Evolutionary conservation across 2,113 vertebrate species (phyloP), one percentile per base, ranked within the genome.

Genomic region (Callospermophilus lateralis): DNA sequence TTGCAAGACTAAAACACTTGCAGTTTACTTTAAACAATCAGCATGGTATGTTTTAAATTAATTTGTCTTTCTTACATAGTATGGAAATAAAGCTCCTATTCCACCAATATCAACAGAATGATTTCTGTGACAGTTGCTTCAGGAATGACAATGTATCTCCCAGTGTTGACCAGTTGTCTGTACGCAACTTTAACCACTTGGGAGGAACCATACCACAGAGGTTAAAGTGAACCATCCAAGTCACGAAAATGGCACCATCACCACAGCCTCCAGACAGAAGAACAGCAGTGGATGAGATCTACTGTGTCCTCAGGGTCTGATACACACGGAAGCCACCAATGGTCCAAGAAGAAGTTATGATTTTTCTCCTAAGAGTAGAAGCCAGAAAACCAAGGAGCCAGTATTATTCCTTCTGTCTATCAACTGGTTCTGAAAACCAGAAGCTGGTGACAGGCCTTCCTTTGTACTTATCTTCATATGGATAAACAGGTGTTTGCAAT

Each of bases 291-390:
- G 78, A 65, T 13, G 20, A 84, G 4, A 6, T 26, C 24, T n/a
- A 1, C 8, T 28, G 0, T 39, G 51, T 65, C 42, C 67, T 61
- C 45, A 30, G 30, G 58, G 1, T 28, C 42, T 72, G 48, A 37
- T 11, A 79, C 0, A n/a, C 22, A 42, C 0, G 1, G 39, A 19
- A 86, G 39, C 4, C 51, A 51, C 9, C 8, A 28, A 68, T 78
- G 30, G 6, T 8, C 3, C 4, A 19, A 55, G 0, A 4, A 37
- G 3, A 3, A 30, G 3, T 78, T 51, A 53, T 39, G 12, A 1
- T 26, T 16, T 58, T 77, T 22, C 12, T 45, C 48, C 1, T 15
- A 19, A 19, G 3, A 3, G 28, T 3, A 58, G 9, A 34, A 68
- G 17, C 26, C 48, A 92, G 87, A 45, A 74, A 70, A 42, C 78